phyloP scores from a whole-genome alignment of 2,888 invertebrate species.

The Leptinotarsa peninsularis region DNA sequence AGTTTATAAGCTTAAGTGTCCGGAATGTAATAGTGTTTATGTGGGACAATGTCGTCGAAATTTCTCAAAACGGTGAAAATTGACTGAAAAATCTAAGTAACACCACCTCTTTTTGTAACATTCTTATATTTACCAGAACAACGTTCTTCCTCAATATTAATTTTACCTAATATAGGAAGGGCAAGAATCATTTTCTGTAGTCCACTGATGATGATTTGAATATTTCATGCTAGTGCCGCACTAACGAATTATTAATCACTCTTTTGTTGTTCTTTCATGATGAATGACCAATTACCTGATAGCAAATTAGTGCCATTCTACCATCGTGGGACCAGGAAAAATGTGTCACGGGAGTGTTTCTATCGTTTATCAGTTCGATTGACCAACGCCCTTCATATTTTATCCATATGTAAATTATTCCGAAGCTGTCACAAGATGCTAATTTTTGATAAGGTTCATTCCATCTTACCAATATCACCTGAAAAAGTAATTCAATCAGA shows the following conservation, averaged over 20 bases:
- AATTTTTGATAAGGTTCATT: conserved; percentile 98
- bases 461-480: conserved; percentile 97
- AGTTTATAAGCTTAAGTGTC: too few species aligned
- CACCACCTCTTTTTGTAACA: too few species aligned
- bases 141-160: too few species aligned
- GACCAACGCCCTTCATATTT: conserved; percentile 99
- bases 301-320: conserved; percentile 97
- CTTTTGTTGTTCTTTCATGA: neutral
- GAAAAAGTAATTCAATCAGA: conserved; percentile 44
- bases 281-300: conserved; percentile 77
- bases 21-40: too few species aligned
- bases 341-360: conserved; percentile 96
- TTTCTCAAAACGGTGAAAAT: too few species aligned
- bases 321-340: conserved; percentile 99
- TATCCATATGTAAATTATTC: conserved; percentile 99
- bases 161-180: too few species aligned
- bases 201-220: neutral
- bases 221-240: neutral
- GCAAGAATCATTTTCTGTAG: neutral
- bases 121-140: too few species aligned
- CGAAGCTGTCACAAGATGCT: conserved; percentile 96
- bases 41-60: too few species aligned
- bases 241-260: conserved; percentile 23
- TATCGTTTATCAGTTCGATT: conserved; percentile 98
- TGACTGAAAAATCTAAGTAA: too few species aligned